A percentile compares a stretch with the other conserved stretches of the same genome.
Evolutionary conservation across 2,113 vertebrate genomes (phyloP).

Genomic region (Salvator merianae): DNA sequence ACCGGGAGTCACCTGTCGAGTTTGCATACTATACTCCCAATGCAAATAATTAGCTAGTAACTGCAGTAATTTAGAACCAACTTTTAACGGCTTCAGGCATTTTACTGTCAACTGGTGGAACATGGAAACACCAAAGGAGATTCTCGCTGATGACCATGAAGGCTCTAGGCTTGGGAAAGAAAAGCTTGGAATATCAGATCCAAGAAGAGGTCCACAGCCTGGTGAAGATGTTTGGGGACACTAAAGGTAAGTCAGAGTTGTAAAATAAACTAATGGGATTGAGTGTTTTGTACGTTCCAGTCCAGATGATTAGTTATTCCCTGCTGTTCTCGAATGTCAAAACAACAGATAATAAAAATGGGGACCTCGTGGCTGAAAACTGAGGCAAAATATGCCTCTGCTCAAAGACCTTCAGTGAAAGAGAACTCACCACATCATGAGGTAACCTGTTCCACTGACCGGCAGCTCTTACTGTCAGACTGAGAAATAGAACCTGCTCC

Average conservation of each 20-base stretch:
- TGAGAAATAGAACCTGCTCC: too few species aligned
- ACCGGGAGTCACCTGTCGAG: fast-evolving
- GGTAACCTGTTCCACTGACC: too few species aligned
- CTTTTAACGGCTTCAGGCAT: slow-evolving; percentile 58
- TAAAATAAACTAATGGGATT: neutral
- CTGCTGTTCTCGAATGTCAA: neutral
- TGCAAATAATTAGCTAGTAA: neutral
- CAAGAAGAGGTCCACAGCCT: slow-evolving; percentile 48
- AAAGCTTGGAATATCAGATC: slow-evolving; percentile 54
- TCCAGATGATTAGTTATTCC: neutral
- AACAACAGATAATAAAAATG: neutral
- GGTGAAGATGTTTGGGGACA: slow-evolving; percentile 44
- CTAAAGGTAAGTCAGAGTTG: slow-evolving; percentile 17
- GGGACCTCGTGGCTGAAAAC: too few species aligned
- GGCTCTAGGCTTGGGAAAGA: slow-evolving; percentile 65
- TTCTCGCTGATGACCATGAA: slow-evolving; percentile 60
- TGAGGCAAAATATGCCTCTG: neutral
- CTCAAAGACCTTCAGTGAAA: too few species aligned
- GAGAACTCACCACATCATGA: too few species aligned
- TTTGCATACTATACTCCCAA: neutral
- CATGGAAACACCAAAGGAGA: slow-evolving; percentile 62
- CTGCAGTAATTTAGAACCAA: neutral
- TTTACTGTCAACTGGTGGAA: slow-evolving; percentile 63
- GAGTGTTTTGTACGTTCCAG: neutral
- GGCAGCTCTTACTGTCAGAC: too few species aligned